These are phyloP conservation scores for Meloidogyne chitwoodi DNA, from an alignment of 1,140 invertebrate genomes.

Conservation along the genomic window DNA sequence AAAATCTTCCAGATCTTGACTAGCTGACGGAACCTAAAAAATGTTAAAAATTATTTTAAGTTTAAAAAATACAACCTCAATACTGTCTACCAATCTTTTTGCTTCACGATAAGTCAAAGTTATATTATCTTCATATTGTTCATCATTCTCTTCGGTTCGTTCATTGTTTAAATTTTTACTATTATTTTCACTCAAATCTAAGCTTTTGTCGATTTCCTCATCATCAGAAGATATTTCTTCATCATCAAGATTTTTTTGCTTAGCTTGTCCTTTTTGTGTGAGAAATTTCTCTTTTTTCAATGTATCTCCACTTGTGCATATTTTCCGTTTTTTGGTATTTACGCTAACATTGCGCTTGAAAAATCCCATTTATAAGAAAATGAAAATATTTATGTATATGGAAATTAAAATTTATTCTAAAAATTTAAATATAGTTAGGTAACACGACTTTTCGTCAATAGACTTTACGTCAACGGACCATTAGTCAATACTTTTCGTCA, in stretches of 20 bases:
- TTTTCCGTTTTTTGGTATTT: background rate
- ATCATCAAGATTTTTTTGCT: constrained; percentile 1
- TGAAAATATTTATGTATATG: too few species aligned
- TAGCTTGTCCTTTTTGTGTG: background rate
- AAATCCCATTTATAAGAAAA: background rate
- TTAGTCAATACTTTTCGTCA: too few species aligned
- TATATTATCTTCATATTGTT: constrained; percentile 11
- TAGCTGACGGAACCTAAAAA: background rate
- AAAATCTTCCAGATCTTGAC: background rate
- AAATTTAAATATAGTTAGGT: too few species aligned
- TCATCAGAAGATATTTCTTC: constrained; percentile 15
- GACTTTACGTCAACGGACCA: too few species aligned
- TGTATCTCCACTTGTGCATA: background rate
- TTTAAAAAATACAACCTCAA: constrained; percentile 10
- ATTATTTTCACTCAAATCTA: background rate
- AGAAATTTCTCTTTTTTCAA: constrained; percentile 8
- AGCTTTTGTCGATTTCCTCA: background rate
- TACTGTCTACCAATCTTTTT: constrained; percentile 14
- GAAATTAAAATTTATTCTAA: too few species aligned
- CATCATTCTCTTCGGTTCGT: background rate
- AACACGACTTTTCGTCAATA: too few species aligned
- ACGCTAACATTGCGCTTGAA: background rate
- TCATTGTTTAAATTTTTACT: background rate
- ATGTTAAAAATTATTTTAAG: background rate
- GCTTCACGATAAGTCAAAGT: constrained; percentile 21